These are phyloP conservation scores for Drosophila ercepeae DNA, from an alignment of 1,140 invertebrate species.

Conservation along the genomic window DNA sequence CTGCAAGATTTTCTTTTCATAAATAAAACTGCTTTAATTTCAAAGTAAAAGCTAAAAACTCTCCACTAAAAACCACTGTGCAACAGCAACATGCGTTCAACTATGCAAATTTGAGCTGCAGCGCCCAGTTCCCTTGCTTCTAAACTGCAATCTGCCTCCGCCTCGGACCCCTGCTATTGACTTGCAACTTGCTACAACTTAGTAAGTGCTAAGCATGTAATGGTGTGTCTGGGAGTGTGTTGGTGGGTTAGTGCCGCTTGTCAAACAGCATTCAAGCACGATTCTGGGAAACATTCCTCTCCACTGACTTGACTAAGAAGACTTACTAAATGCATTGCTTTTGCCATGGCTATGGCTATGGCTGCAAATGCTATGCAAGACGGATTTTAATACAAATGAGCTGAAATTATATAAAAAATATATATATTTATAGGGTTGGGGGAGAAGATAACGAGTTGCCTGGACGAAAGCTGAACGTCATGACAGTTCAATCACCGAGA, in stretches of 20 bases:
- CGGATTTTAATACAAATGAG: constrained; percentile 74
- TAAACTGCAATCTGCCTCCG: constrained; percentile 13
- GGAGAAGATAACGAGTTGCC: constrained; percentile 40
- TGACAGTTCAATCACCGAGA: constrained; percentile 73
- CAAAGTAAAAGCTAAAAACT: no score
- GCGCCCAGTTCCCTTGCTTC: constrained; percentile 26
- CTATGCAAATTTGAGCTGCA: constrained; percentile 76
- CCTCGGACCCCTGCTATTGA: constrained; percentile 44
- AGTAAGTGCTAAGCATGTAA: constrained; percentile 41
- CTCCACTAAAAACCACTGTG: constrained; percentile 2
- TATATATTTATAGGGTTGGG: constrained; percentile 45
- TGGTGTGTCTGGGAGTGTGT: constrained; percentile 23
- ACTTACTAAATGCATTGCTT: constrained; percentile 52
- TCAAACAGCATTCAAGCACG: constrained; percentile 83
- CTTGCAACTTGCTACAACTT: constrained; percentile 81
- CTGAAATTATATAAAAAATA: constrained; percentile 53
- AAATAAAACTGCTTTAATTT: no score
- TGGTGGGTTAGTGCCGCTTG: constrained; percentile 55
- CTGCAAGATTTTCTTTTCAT: no score
- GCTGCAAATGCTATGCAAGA: constrained; percentile 22
- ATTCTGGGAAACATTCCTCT: constrained; percentile 81
- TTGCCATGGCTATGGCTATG: constrained; percentile 12
- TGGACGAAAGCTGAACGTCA: constrained; percentile 59
- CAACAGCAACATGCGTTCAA: constrained; percentile 70
- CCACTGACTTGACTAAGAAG: constrained; percentile 54